Conservation (phyloP, 2,113 vertebrate species). For the Poeciliopsis prolifica region DNA sequence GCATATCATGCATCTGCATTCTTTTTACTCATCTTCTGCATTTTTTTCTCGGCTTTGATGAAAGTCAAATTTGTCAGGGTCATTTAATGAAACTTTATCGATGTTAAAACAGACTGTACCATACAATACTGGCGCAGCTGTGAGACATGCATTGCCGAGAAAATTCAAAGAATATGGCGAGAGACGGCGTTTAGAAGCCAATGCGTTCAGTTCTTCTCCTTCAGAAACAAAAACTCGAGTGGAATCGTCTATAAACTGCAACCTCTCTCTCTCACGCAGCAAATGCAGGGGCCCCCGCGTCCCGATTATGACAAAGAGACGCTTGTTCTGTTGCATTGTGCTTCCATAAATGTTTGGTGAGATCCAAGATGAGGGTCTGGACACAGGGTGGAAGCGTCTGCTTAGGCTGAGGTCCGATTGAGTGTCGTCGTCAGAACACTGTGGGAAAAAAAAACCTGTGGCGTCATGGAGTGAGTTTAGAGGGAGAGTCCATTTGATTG, state of each 20-base stretch:
- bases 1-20: neutral
- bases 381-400: conserved; percentile 13
- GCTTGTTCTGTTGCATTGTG: conserved; percentile 63
- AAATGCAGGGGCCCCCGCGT: conserved; percentile 53
- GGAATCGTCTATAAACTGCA: conserved; percentile 19
- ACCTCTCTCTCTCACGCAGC: conserved; percentile 18
- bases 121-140: no score
- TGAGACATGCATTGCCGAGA: neutral
- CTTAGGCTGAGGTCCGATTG: conserved; percentile 2
- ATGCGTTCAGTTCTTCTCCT: neutral
- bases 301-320: conserved; percentile 62
- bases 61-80: neutral
- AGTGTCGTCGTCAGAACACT: neutral
- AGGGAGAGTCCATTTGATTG: neutral
- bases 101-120: neutral
- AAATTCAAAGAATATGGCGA: neutral
- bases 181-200: no score
- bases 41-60: neutral
- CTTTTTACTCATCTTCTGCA: neutral
- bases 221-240: neutral
- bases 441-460: neutral
- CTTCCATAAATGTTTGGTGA: conserved; percentile 53
- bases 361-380: conserved; percentile 27
- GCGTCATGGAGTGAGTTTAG: neutral
- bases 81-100: neutral